Conservation (phyloP, 1,140 invertebrate genomes). For the Whitmania pigra region DNA sequence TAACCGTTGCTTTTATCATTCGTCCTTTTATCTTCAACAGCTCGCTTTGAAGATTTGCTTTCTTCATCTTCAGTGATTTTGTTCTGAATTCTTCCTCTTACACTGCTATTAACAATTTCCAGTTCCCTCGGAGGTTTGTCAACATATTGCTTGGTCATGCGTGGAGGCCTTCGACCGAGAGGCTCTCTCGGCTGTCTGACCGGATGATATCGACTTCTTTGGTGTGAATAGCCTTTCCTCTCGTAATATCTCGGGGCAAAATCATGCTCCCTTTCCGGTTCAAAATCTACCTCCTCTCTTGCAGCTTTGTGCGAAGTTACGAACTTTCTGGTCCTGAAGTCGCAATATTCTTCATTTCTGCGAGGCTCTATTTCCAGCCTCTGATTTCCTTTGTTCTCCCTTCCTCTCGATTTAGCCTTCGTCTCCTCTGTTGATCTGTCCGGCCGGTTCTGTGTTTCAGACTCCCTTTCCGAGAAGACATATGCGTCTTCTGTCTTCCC, state of each 20-base stretch:
- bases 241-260: no score
- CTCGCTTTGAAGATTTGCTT: no score
- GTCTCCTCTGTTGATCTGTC: neutral
- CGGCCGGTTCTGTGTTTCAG: neutral
- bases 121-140: neutral
- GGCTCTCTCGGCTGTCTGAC: neutral
- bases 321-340: no score
- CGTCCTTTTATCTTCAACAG: no score
- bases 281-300: no score
- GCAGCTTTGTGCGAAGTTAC: no score
- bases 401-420: neutral
- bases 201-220: neutral
- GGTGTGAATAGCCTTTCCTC: neutral
- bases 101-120: no score
- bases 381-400: neutral
- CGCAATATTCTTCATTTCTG: no score
- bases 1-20: no score
- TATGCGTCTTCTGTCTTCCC: neutral
- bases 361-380: neutral
- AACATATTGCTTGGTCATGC: neutral
- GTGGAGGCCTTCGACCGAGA: neutral
- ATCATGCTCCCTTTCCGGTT: no score
- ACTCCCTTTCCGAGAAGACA: neutral
- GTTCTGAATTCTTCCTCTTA: no score
- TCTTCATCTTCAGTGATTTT: no score